Evolutionary conservation across 2,888 invertebrate genomes (phyloP), one percentile per base, ranked within the genome.

Genomic region (Pseudococcus viburni): DNA sequence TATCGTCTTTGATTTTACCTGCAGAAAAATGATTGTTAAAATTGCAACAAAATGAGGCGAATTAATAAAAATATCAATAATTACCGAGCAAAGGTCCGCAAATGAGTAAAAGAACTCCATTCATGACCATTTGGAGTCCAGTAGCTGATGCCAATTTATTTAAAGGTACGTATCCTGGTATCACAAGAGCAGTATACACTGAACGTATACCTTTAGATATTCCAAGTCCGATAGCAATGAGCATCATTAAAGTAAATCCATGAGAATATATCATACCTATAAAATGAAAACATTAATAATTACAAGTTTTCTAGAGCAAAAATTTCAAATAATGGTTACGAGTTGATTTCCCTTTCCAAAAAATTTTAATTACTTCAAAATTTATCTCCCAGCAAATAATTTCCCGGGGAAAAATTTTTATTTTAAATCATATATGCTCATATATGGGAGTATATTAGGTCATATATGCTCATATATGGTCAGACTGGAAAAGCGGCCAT

Each of bases 41-140:
- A 9, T 42, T 3, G 9, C 6, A 73, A 33, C 26, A 0, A 26
- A 64, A 33, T n/a, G 42, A 15, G 48, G 48, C 15, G 42, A 42
- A 42, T 42, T 42, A 7, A 42, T 6, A 42, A 51, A 51, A 59
- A 59, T 42, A 51, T 17, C 26, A n/a, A 55, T n/a, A 59, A 26
- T 88, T 84, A 88, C 88, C 88, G 17, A 88, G 42, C 19, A 88
- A 26, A 42, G 85, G 85, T 17, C 90, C 90, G 68, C 89, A 89
- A 7, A 89, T 73, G 48, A 90, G 68, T 8, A 90, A 89, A n/a
- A 90, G 33, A 2, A 90, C 91, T 22, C 95, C 95, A 91, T 95
- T 95, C 89, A 93, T 92, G 89, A 95, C 93, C 93, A 94, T 95
- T 91, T 95, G 95, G 73, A 95, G 94, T 4, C 95, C 95, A 8